Conservation (phyloP, 2,888 invertebrate genomes). For the Ichneumoninae sp. region DNA sequence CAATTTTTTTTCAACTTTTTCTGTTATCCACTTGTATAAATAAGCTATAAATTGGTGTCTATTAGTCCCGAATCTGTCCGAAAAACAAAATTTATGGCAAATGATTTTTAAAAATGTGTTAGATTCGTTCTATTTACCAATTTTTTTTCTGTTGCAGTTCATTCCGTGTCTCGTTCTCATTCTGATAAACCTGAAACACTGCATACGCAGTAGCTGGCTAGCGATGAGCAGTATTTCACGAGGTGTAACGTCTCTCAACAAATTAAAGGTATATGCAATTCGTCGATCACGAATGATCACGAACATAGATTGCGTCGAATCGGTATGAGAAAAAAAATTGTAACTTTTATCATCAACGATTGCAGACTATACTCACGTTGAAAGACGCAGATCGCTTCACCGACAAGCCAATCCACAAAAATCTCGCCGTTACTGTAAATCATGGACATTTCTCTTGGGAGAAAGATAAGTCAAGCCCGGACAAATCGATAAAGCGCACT, state of each 20-base stretch:
- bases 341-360: slow-evolving; percentile 3
- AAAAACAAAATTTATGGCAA: neutral
- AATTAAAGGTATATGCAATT: slow-evolving; percentile 72
- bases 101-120: neutral
- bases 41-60: neutral
- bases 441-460: slow-evolving; percentile 85
- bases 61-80: too few species aligned
- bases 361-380: slow-evolving; percentile 81
- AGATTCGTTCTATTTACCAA: neutral
- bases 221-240: slow-evolving; percentile 76
- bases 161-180: slow-evolving; percentile 72
- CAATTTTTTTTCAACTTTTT: neutral
- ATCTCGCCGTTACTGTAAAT: slow-evolving; percentile 84
- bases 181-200: slow-evolving; percentile 73
- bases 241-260: slow-evolving; percentile 75
- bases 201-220: slow-evolving; percentile 74
- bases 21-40: neutral
- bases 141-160: slow-evolving; percentile 66
- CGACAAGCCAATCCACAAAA: slow-evolving; percentile 82
- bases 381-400: slow-evolving; percentile 84
- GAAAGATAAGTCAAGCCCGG: slow-evolving; percentile 58
- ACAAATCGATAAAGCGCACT: slow-evolving; percentile 37
- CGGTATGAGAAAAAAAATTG: neutral
- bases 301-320: neutral
- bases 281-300: neutral